These are phyloP conservation scores for Ruditapes philippinarum DNA, from an alignment of 1,140 invertebrate species.

Conservation along the genomic window DNA sequence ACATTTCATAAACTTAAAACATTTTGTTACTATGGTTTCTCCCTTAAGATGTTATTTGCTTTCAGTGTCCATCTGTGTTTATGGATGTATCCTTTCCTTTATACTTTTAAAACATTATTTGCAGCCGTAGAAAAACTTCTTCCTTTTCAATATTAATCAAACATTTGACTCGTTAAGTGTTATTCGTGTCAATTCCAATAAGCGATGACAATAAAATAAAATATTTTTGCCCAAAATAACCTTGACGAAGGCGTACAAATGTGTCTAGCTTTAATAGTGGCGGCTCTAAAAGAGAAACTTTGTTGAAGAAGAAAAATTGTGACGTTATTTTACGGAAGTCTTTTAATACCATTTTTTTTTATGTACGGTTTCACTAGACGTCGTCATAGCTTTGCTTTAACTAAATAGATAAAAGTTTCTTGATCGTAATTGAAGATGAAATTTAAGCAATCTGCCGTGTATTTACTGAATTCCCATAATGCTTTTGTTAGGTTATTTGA, in stretches of 20 bases:
- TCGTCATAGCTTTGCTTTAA: background rate
- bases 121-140: conserved; percentile 26
- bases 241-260: conserved; percentile 6
- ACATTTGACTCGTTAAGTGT: conserved; percentile 49
- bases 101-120: conserved; percentile 34
- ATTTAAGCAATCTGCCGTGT: background rate
- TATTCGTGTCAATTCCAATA: conserved; percentile 42
- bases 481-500: background rate
- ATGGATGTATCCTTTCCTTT: background rate
- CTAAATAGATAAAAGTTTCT: conserved; percentile 10
- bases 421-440: conserved; percentile 6
- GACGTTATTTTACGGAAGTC: conserved; percentile 57
- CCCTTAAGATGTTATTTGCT: background rate
- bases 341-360: background rate
- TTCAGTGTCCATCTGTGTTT: background rate
- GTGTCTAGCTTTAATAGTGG: conserved; percentile 40
- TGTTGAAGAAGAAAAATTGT: conserved; percentile 25
- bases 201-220: conserved; percentile 36
- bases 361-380: background rate
- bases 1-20: background rate
- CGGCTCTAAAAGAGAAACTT: background rate
- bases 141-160: conserved; percentile 43
- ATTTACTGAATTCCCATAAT: background rate
- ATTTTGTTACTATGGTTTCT: background rate
- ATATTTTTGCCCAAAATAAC: conserved; percentile 49